Evolutionary conservation across 2,113 vertebrate genomes (phyloP), one percentile per base, ranked within the genome.

Genomic region (Cavia aperea): DNA sequence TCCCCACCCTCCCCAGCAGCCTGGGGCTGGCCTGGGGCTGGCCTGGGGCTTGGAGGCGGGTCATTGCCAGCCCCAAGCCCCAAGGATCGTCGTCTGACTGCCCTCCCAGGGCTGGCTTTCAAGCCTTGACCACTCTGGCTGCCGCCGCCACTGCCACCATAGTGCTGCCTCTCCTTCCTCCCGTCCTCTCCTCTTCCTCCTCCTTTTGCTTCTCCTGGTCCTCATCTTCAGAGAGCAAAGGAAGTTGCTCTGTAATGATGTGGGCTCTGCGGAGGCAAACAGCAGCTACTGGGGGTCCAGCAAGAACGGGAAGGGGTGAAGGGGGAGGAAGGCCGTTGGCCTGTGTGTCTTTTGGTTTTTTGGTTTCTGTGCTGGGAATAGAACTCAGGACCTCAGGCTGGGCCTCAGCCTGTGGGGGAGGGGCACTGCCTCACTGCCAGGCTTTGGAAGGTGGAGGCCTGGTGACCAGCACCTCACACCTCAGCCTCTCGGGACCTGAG

Each of bases 181-280:
- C 49, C 75, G 19, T 33, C 33, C 36, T 12, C 46, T 75, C 14
- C 39, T 60, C 14, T 16, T 12, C 4, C 4, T 49, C 29, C 49
- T 73, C 39, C 19, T 83, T 24, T 24, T 68, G 14, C 33, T 89
- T 26, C 58, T 63, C 19, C 39, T 84, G 46, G 68, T n/a, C 60
- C 51, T 94, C 87, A 62, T 89, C 81, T 82, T 89, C 97, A 95
- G 96, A 97, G 96, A 97, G 98, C 97, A 97, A 98, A 98, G 98
- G 97, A 98, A 98, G 97, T 98, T 97, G 96, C 97, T 98, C 96
- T 97, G 97, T 96, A 98, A 98, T 98, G 98, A 98, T 98, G 98
- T 98, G 98, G 97, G 97, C 97, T 98, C 98, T 97, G 97, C 97
- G 97, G 97, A 98, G 98, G 97, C 98, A 96, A 98, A 97, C 97